These are phyloP conservation scores for Scaptomyza montana DNA, from an alignment of 1,140 invertebrate species.

Conservation along the genomic window DNA sequence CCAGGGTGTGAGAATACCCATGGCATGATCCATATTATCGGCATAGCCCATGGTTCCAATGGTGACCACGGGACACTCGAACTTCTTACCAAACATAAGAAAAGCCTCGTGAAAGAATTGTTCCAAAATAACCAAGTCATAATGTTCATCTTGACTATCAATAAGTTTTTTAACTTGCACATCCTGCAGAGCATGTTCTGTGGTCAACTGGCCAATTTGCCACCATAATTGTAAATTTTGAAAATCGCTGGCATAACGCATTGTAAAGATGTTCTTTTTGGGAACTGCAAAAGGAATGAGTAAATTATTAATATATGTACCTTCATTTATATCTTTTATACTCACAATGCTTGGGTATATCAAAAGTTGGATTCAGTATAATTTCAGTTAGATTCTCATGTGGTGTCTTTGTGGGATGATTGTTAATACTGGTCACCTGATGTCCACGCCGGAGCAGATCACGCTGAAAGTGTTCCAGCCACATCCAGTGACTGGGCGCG, in stretches of 20 bases:
- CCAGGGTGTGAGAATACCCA: slow-evolving; percentile 85
- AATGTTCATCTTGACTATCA: slow-evolving; percentile 82
- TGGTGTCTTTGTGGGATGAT: slow-evolving; percentile 83
- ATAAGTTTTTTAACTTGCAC: slow-evolving; percentile 84
- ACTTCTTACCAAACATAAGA: slow-evolving; percentile 85
- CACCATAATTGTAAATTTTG: slow-evolving; percentile 80
- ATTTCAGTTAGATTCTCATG: slow-evolving; percentile 85
- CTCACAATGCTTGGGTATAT: slow-evolving; percentile 84
- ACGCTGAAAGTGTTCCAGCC: slow-evolving; percentile 85
- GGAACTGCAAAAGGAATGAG: slow-evolving; percentile 55
- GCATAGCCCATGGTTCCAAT: slow-evolving; percentile 85
- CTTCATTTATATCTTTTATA: background rate
- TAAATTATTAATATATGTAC: background rate
- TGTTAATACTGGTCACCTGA: slow-evolving; percentile 86
- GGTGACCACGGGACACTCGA: slow-evolving; percentile 85
- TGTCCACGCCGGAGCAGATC: slow-evolving; percentile 86
- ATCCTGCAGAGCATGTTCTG: slow-evolving; percentile 84
- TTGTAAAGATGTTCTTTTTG: slow-evolving; percentile 78
- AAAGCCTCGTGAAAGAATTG: slow-evolving; percentile 86
- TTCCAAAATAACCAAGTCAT: slow-evolving; percentile 85
- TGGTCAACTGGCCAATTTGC: slow-evolving; percentile 83
- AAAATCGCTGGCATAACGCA: slow-evolving; percentile 74
- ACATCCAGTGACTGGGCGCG: slow-evolving; percentile 85
- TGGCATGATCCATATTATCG: slow-evolving; percentile 85
- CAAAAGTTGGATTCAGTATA: slow-evolving; percentile 84